A percentile compares a stretch with the other conserved stretches of the same genome.
These are phyloP conservation scores for Sander vitreus DNA, from an alignment of 2,113 vertebrate species.

Conservation along the genomic window DNA sequence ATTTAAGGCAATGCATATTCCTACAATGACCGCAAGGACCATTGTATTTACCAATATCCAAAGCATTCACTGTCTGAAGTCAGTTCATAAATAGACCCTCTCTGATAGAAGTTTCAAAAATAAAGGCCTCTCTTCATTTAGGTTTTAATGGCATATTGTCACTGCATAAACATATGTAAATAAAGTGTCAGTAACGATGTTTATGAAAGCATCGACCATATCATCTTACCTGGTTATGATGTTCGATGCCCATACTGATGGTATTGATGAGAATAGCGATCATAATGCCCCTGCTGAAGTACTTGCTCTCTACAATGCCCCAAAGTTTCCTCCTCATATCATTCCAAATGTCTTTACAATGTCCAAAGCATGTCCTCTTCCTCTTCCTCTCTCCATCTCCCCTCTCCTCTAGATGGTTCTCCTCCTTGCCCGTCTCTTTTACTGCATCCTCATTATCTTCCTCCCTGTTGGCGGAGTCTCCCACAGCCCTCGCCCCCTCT, in stretches of 20 bases:
- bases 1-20: background rate
- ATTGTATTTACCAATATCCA: background rate
- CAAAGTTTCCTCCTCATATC: slow-evolving; percentile 91
- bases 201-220: background rate
- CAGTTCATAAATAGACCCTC: background rate
- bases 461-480: slow-evolving; percentile 31
- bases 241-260: slow-evolving; percentile 98
- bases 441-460: slow-evolving; percentile 68
- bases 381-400: slow-evolving; percentile 45
- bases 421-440: slow-evolving; percentile 78
- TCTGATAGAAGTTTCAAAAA: background rate
- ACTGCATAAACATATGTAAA: background rate
- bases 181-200: background rate
- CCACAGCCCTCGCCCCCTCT: slow-evolving; percentile 60
- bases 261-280: slow-evolving; percentile 98
- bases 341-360: slow-evolving; percentile 65
- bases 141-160: background rate
- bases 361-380: slow-evolving; percentile 70
- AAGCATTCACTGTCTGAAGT: background rate
- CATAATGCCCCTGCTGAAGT: slow-evolving; percentile 98
- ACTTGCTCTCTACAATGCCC: slow-evolving; percentile 98
- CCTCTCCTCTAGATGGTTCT: slow-evolving; percentile 78
- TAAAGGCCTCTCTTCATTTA: background rate
- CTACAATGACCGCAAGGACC: background rate
- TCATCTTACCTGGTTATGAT: slow-evolving; percentile 93